Evolutionary conservation across 1,140 invertebrate genomes (phyloP), one percentile per base, ranked within the genome.

Genomic region (Drosophila sucinea): DNA sequence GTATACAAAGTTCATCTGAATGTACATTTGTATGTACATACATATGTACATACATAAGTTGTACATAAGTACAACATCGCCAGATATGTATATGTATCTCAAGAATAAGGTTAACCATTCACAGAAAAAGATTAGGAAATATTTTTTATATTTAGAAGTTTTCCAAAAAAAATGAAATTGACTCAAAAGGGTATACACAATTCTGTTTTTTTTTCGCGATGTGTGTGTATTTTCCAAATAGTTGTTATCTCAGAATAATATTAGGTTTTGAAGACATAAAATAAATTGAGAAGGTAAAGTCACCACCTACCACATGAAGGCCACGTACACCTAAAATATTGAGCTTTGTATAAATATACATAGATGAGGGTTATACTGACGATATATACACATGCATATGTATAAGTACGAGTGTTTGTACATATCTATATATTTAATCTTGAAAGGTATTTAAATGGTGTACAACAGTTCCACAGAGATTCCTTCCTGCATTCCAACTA

Each of bases 281-380:
- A 25, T 1, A 10, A 57, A 35, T 56, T 32, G 54, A 56, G 29
- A 56, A 56, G 54, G 27, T 56, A 56, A 11, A 32, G 27, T 23
- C 29, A 27, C 32, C 30, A 58, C 32, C 56, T 35, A 58, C 56
- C 17, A 32, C 8, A 58, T 58, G 3, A 35, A 35, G 56, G 56
- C 56, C 56, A 58, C 56, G 56, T 58, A 58, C 32, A 38, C 56
- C 56, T 25, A 32, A 33, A 58, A 58, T 58, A 58, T 58, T 58
- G 56, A 58, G 38, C 56, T 58, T 58, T 58, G 56, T 33, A 58
- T 58, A 38, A 3, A 58, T 38, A 58, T 38, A 58, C 1, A 32
- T 38, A 57, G 7, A 10, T 1, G n/a, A 17, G 2, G 33, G 32
- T 33, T 57, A 23, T 33, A 57, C 10, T 38, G 35, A 10, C 10